Percentiles rank a stretch among this genome's conserved stretches.
phyloP scores from a whole-genome alignment of 2,113 vertebrate genomes.

The Myocastor coypus region DNA sequence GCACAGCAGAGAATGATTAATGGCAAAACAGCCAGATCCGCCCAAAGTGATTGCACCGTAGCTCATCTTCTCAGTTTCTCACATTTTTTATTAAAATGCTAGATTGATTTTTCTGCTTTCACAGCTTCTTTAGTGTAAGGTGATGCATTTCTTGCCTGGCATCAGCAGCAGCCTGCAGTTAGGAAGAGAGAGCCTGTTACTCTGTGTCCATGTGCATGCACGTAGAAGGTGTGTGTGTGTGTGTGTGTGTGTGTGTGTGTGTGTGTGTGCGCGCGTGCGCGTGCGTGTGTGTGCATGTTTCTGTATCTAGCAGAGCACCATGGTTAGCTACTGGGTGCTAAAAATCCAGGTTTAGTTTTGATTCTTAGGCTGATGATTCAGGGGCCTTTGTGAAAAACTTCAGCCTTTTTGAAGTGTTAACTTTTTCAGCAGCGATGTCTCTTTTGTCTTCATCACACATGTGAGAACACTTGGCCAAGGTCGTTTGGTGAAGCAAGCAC shows the following conservation, averaged over 20 bases:
- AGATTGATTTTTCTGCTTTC: conserved; percentile 80
- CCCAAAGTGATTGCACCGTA: conserved; percentile 70
- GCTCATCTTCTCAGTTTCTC: conserved; percentile 65
- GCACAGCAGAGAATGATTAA: conserved; percentile 59
- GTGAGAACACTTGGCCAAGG: neutral
- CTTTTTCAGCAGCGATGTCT: neutral
- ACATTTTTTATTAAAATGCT: conserved; percentile 77
- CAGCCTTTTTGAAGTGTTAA: neutral
- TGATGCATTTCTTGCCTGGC: conserved; percentile 63
- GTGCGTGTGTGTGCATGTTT: neutral
- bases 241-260: neutral
- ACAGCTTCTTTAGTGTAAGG: conserved; percentile 65
- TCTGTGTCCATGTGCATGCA: no score
- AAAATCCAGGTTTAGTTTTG: neutral
- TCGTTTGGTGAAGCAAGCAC: neutral
- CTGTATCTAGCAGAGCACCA: neutral
- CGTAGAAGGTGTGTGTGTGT: no score
- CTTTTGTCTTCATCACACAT: neutral
- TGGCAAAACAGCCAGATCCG: conserved; percentile 55
- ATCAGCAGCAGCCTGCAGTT: neutral
- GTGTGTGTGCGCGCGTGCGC: no score
- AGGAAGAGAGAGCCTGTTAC: neutral
- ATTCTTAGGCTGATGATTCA: neutral
- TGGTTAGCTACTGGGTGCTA: neutral
- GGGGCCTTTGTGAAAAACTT: neutral